Percentiles rank a stretch among this genome's conserved stretches.
Conservation (phyloP, 23 tunicate species). For the Clavelina lepadiformis region DNA sequence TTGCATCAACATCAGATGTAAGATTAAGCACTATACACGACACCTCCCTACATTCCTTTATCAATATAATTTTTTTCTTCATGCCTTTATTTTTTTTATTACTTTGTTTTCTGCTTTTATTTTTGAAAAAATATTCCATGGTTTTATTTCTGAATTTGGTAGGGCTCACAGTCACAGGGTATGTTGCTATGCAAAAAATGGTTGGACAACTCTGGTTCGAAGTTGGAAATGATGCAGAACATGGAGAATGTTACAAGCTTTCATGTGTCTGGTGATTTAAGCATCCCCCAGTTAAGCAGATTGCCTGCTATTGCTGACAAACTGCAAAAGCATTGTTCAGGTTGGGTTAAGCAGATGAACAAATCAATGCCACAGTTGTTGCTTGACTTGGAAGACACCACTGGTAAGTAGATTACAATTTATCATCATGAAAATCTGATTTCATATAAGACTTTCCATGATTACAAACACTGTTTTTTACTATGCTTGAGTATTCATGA, state of each 20-base stretch:
- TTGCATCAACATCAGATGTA: constrained; percentile 3
- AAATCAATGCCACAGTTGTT: constrained; percentile 11
- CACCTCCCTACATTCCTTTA: not conserved
- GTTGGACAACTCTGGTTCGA: not conserved
- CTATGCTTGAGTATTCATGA: no score
- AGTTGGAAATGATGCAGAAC: not conserved
- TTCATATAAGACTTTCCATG: no score
- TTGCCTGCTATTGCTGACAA: constrained; percentile 16
- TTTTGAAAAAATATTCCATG: no score
- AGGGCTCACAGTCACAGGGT: constrained; percentile 7
- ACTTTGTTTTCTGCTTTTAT: no score
- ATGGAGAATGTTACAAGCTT: not conserved
- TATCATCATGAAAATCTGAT: not conserved
- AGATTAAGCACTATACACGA: not conserved
- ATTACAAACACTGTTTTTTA: not conserved
- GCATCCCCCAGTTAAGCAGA: constrained; percentile 1
- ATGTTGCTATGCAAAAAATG: constrained; percentile 7
- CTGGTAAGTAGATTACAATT: not conserved
- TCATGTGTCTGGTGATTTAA: not conserved
- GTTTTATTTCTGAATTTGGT: not conserved
- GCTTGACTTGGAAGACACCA: constrained; percentile 6
- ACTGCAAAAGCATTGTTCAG: constrained; percentile 11
- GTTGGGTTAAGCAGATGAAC: constrained; percentile 9
- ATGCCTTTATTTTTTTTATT: no score
- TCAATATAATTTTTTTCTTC: not conserved